Base-by-base conservation (phyloP, 1,140 invertebrate species). In the Nebria ingens region DNA sequence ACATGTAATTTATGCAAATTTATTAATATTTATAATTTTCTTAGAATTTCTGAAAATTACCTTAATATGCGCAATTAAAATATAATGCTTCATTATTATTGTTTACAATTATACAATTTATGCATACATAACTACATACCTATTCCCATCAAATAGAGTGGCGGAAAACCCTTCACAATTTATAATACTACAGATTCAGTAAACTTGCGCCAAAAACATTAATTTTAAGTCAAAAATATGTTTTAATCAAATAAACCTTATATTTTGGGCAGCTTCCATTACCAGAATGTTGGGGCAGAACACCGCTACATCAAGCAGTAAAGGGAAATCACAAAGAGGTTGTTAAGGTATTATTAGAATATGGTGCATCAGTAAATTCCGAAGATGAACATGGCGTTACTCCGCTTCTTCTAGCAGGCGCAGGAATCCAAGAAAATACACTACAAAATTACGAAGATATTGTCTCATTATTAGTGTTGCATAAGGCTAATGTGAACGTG, bases 361-460 rank as follows among this genome's bases (percentile, higher is more conserved):
- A 58, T 21, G 60, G 63, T 51, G 67, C 65, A 3, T 42, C 53
- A 49, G 56, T 62, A 6, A 58, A 68, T 56, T 55, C 56, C 1
- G 50, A 59, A 54, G 67, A 68, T 54, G 57, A 65, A 29, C 55
- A 60, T 21, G 61, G 61, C 11, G 21, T 63, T n/a, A 65, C 61
- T 17, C 65, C 66, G 1, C 55, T 69, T 19, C 63, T 63, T 21
- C 56, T 65, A 29, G 63, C 65, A 6, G 64, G 63, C 11, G 53
- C 49, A 4, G 45, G 50, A 1, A 57, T 64, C 49, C 40, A 57
- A 23, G 9, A 6, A 12, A 17, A 45, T 11, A 45, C 9, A 12
- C 6, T 45, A 4, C 21, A 42, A 15, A 52, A 53, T 15, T 59
- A 56, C 29, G 51, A 40, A 13, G 34, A 45, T 34, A 50, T 56